phyloP scores from a whole-genome alignment of 2,113 vertebrate species.

The Menura novaehollandiae region DNA sequence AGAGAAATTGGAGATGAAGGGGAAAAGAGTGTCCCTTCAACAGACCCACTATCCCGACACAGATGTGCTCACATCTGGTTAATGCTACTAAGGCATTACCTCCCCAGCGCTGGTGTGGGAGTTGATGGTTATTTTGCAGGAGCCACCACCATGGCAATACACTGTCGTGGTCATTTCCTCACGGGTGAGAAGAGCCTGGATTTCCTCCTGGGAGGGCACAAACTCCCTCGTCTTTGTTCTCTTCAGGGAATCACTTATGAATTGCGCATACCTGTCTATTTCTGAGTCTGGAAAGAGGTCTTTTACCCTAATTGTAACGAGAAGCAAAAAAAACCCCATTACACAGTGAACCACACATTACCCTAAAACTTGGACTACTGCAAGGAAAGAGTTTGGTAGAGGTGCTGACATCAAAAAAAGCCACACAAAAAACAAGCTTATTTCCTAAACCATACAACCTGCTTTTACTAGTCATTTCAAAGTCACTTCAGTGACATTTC shows the following conservation, averaged over 20 bases:
- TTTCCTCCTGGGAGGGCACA: constrained; percentile 92
- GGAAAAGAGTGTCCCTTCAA: background rate
- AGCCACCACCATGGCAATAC: constrained; percentile 91
- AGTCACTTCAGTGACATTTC: background rate
- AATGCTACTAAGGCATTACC: constrained; percentile 61
- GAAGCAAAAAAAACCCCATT: background rate
- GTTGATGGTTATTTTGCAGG: constrained; percentile 94
- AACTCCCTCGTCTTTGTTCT: constrained; percentile 89
- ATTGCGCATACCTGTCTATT: constrained; percentile 84
- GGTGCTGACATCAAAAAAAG: background rate
- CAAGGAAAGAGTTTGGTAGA: background rate
- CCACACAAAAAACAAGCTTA: background rate
- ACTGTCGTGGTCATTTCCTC: constrained; percentile 92
- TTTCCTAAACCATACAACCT: background rate
- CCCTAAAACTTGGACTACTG: background rate
- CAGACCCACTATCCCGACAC: background rate
- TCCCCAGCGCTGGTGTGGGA: constrained; percentile 92
- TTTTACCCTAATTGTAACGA: constrained; percentile 74
- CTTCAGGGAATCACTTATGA: constrained; percentile 87
- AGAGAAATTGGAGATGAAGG: background rate
- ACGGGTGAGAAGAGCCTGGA: constrained; percentile 84
- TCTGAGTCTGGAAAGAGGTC: constrained; percentile 84
- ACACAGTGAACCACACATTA: background rate
- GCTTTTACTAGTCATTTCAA: background rate
- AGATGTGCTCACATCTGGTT: background rate